Evolutionary conservation across 1,140 invertebrate species (phyloP).

Genomic region (Lepidurus packardi): DNA sequence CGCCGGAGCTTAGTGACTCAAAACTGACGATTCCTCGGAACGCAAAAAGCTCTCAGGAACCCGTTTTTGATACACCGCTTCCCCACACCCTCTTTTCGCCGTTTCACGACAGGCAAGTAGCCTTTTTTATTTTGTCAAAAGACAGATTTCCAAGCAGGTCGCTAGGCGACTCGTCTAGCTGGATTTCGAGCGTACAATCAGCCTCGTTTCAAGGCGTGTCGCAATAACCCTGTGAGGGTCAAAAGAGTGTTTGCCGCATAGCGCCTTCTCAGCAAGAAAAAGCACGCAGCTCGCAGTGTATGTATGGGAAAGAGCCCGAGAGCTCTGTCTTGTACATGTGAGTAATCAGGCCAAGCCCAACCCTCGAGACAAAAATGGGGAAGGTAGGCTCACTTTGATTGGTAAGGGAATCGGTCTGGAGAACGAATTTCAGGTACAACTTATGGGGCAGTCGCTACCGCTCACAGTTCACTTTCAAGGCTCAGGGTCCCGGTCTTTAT

Average conservation of each 20-base stretch:
- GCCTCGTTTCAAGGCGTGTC: background rate
- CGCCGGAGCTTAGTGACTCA: background rate
- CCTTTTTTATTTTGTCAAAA: background rate
- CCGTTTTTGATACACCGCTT: background rate
- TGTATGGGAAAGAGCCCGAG: background rate
- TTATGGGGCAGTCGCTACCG: background rate
- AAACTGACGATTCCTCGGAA: background rate
- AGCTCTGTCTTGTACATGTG: background rate
- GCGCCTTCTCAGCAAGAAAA: background rate
- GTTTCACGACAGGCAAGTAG: background rate
- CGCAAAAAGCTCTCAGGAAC: background rate
- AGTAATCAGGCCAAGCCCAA: background rate
- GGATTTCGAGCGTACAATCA: background rate
- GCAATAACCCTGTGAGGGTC: background rate
- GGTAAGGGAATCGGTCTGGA: background rate
- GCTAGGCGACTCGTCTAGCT: background rate
- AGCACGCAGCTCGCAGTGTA: background rate
- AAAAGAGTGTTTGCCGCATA: background rate
- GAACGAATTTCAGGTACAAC: background rate
- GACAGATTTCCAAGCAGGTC: background rate
- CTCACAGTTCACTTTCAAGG: background rate
- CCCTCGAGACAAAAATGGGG: background rate
- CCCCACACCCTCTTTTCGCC: slow-evolving; percentile 2
- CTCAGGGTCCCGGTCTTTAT: background rate
- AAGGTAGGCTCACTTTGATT: background rate